A percentile compares a stretch with the other conserved stretches of the same genome.
These are phyloP conservation scores for Fringilla coelebs DNA, from an alignment of 2,797 vertebrate genomes.

Conservation along the genomic window DNA sequence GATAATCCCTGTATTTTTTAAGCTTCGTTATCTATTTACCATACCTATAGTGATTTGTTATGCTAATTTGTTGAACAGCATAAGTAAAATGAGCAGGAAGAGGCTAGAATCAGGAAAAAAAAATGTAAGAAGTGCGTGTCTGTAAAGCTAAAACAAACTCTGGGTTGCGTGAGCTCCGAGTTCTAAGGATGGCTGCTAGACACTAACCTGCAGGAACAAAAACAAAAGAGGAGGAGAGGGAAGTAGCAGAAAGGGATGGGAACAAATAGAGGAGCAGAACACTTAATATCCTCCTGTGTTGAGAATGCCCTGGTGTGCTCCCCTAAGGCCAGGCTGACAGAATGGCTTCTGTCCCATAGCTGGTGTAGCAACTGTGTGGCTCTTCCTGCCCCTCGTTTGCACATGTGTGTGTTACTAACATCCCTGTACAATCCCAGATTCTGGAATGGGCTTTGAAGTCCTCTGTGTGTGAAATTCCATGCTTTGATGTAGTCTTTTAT, in stretches of 20 bases:
- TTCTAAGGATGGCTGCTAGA: neutral
- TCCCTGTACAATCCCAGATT: neutral
- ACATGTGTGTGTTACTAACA: neutral
- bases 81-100: neutral
- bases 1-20: neutral
- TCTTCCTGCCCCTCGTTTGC: neutral
- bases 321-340: accelerated
- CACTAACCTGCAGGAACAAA: neutral
- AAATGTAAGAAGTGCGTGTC: neutral
- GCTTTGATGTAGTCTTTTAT: neutral
- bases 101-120: neutral
- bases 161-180: neutral
- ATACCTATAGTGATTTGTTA: neutral
- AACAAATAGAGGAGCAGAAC: neutral
- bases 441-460: neutral
- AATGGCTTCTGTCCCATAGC: neutral
- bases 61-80: neutral
- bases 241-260: neutral
- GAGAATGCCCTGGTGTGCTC: neutral
- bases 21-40: neutral
- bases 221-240: neutral
- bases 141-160: neutral
- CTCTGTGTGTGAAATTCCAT: neutral
- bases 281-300: neutral
- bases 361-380: neutral